Base-by-base conservation (phyloP, 2,113 vertebrate genomes). In the Pachypanchax playfairii region DNA sequence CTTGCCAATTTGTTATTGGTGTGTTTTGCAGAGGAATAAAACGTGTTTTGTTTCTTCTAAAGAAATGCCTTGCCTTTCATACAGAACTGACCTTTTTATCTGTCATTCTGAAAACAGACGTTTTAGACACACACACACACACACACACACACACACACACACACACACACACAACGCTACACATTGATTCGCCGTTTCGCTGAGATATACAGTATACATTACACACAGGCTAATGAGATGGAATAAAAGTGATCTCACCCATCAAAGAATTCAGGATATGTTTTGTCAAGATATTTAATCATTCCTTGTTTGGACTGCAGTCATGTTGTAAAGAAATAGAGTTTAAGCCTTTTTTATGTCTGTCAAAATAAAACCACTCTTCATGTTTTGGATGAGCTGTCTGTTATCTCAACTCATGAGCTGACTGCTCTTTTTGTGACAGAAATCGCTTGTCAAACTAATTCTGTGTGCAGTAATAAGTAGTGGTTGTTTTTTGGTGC, bases 231-330 rank as follows among this genome's bases (percentile, higher is more conserved):
- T 88, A 86, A 88, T 85, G 73, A 86, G 73, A 76, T 33, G 41
- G 61, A 73, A 80, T 58, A 69, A 51, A 65, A 80, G 65, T 46
- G 6, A 66, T 75, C 55, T 67, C 53, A 77, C 75, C 73, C 61
- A 76, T 78, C 26, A 74, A 66, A 71, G 53, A 63, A 24, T 22
- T 17, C 51, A 50, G 39, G 36, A 44, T 6, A 36, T 54, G 54
- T 80, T 80, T 84, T 84, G 67, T 77, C 68, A 73, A 76, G 80
- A 62, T 69, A 73, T 82, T 75, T 78, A 56, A 78, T 83, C 55
- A 72, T 80, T 72, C 67, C 33, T 74, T 28, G 22, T 21, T 59
- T 74, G 66, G 60, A 81, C 62, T 64, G 55, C 63, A 47, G 56
- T 56, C 61, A 58, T 43, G 46, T 58, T 80, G 50, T 65, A 52